phyloP scores from a whole-genome alignment of 2,797 vertebrate species.

The Hozukius guyotensis region DNA sequence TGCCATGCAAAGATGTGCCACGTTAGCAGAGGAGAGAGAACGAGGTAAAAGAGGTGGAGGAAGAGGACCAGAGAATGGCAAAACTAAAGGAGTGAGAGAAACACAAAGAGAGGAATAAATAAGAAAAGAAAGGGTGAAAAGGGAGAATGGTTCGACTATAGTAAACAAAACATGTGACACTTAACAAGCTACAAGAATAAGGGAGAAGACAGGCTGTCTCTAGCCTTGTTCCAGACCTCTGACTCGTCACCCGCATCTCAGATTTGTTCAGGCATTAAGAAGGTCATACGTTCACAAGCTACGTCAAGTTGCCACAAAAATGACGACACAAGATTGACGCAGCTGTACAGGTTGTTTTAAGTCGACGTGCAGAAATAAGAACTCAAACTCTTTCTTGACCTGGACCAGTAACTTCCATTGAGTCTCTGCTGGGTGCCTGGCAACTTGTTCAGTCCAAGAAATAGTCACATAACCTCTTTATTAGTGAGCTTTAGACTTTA shows the following conservation, averaged over 20 bases:
- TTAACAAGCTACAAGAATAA: not conserved
- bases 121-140: not conserved
- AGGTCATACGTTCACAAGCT: not conserved
- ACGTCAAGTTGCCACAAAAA: not conserved
- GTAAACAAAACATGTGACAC: not conserved
- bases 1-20: conserved; percentile 3
- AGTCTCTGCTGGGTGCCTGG: not conserved
- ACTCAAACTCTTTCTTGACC: not conserved
- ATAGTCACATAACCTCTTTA: not conserved
- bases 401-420: not conserved
- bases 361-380: not conserved
- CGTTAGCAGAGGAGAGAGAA: conserved; percentile 2
- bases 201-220: not conserved
- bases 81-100: not conserved
- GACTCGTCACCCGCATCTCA: not conserved
- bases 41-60: not conserved
- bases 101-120: not conserved
- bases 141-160: not conserved
- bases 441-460: not conserved
- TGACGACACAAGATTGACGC: not conserved
- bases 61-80: not conserved
- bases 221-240: not conserved
- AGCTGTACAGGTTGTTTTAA: not conserved
- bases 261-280: not conserved
- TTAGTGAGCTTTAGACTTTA: not conserved